These are phyloP conservation scores for Romanogobio albipinnatus DNA, from an alignment of 2,113 vertebrate species.

Conservation along the genomic window DNA sequence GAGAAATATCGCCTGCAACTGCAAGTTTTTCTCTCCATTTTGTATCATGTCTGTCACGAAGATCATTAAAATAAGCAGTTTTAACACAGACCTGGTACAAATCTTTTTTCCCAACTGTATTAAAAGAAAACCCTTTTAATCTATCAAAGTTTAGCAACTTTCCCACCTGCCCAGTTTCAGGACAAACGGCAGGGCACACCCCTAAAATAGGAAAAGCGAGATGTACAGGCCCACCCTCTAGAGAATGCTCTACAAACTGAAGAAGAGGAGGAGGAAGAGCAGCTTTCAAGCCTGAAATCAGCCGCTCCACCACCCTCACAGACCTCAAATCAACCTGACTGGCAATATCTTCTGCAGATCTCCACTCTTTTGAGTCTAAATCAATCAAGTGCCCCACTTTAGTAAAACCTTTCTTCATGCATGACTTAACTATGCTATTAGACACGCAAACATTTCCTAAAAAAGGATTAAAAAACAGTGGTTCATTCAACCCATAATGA, in stretches of 20 bases:
- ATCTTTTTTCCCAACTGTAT: not conserved
- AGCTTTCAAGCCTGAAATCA: too few species aligned
- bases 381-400: too few species aligned
- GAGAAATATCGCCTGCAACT: not conserved
- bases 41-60: not conserved
- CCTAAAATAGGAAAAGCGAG: too few species aligned
- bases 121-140: not conserved
- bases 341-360: too few species aligned
- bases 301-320: too few species aligned
- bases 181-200: too few species aligned
- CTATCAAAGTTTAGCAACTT: not conserved
- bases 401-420: not conserved
- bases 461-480: not conserved
- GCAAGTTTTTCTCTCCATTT: not conserved
- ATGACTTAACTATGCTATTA: not conserved
- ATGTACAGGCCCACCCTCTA: too few species aligned
- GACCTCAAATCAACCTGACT: too few species aligned
- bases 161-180: not conserved
- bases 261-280: too few species aligned
- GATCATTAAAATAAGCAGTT: not conserved
- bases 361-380: too few species aligned
- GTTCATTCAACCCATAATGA: not conserved
- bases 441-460: not conserved
- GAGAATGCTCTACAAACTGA: too few species aligned
- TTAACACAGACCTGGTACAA: not conserved